Conservation (phyloP, 2,888 invertebrate genomes). For the Temnothorax ravouxi region DNA sequence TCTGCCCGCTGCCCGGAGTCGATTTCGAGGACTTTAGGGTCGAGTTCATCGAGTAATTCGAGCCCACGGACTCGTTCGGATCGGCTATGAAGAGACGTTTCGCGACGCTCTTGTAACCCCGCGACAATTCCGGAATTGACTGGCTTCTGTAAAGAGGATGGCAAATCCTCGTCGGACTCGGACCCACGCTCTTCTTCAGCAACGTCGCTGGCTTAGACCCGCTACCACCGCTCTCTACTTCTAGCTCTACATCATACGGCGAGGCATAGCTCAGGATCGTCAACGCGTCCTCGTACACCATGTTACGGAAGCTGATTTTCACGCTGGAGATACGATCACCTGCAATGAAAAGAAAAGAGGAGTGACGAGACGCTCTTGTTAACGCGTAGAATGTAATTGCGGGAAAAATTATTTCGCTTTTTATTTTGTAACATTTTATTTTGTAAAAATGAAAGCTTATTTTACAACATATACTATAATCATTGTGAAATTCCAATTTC, state of each 20-base stretch:
- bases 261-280: conserved; percentile 96
- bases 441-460: background rate
- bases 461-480: background rate
- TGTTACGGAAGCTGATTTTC: conserved; percentile 95
- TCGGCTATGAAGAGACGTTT: conserved; percentile 86
- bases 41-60: conserved; percentile 86
- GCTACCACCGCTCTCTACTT: conserved; percentile 89
- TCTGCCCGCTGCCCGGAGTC: conserved; percentile 77
- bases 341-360: conserved; percentile 83
- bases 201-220: conserved; percentile 85
- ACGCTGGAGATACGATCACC: conserved; percentile 96
- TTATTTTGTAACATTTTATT: background rate
- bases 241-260: conserved; percentile 94
- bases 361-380: background rate
- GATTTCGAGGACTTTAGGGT: conserved; percentile 82
- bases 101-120: conserved; percentile 86
- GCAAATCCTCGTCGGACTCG: conserved; percentile 87
- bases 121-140: conserved; percentile 92
- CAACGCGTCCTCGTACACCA: conserved; percentile 96
- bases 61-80: conserved; percentile 85
- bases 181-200: conserved; percentile 84
- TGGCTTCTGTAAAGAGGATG: conserved; percentile 93
- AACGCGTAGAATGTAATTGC: background rate
- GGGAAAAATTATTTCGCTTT: background rate
- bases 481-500: background rate